Percentiles rank a stretch among this genome's conserved stretches.
Conservation (phyloP, 1,140 invertebrate species). For the Pseudomyrmex concolor region DNA sequence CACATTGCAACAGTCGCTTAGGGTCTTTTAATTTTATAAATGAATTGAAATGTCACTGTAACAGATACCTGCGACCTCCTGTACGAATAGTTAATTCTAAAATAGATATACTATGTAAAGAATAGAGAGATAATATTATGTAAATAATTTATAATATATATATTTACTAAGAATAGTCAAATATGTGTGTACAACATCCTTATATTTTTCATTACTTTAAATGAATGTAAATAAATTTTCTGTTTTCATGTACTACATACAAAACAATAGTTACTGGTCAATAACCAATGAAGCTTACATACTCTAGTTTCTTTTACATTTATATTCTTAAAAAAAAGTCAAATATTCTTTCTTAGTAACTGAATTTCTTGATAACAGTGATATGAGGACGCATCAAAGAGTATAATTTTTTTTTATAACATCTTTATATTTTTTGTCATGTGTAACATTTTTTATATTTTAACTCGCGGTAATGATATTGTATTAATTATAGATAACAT, state of each 20-base stretch:
- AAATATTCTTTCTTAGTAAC: neutral
- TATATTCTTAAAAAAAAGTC: no score
- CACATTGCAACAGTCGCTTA: slow-evolving; percentile 78
- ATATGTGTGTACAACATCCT: slow-evolving; percentile 2
- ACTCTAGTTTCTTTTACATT: no score
- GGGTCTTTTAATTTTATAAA: slow-evolving; percentile 82
- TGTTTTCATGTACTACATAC: no score
- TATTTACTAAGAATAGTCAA: neutral
- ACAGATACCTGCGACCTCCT: slow-evolving; percentile 74
- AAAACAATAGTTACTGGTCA: no score
- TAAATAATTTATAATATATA: neutral
- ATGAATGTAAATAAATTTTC: neutral
- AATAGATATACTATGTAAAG: slow-evolving; percentile 71
- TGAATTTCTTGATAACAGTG: neutral
- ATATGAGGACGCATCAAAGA: slow-evolving; percentile 23
- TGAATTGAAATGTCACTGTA: slow-evolving; percentile 77
- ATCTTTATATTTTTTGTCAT: slow-evolving; percentile 1
- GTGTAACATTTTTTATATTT: slow-evolving; percentile 25
- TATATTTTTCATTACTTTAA: neutral
- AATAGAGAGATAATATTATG: neutral
- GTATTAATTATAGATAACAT: slow-evolving; percentile 19
- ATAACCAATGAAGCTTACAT: no score
- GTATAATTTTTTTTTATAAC: slow-evolving; percentile 31
- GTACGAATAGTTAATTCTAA: slow-evolving; percentile 80
- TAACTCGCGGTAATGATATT: neutral